These are phyloP conservation scores for Crotalus viridis DNA, from an alignment of 2,113 vertebrate species.

Conservation along the genomic window DNA sequence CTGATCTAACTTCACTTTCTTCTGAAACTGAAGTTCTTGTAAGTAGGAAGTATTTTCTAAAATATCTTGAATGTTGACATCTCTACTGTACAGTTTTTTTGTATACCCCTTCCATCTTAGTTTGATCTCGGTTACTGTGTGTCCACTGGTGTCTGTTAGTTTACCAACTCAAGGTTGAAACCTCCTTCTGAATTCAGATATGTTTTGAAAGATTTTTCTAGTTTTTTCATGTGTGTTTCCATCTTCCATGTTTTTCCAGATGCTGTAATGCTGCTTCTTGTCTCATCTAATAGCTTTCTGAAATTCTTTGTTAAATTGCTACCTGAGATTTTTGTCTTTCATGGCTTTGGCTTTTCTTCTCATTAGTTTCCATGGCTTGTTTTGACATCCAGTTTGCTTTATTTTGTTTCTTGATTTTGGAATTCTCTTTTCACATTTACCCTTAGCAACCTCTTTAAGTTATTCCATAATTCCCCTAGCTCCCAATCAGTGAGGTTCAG, in stretches of 20 bases:
- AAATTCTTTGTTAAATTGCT: background rate
- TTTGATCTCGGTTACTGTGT: background rate
- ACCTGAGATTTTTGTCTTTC: background rate
- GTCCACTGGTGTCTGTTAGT: background rate
- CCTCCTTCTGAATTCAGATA: background rate
- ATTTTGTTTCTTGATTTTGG: background rate
- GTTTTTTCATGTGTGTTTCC: background rate
- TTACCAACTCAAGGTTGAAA: background rate
- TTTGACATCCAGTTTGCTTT: background rate
- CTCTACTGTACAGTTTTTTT: background rate
- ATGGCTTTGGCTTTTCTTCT: background rate
- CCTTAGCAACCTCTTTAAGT: background rate
- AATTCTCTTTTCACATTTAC: background rate
- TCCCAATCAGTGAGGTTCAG: background rate
- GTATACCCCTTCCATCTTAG: background rate
- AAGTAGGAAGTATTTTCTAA: background rate
- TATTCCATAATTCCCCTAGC: background rate
- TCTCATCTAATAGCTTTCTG: background rate
- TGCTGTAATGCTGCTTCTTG: background rate
- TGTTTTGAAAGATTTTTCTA: background rate
- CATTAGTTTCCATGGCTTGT: background rate
- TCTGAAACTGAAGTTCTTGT: background rate
- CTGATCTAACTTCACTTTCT: background rate
- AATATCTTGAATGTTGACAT: background rate
- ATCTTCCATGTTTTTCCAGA: too few relatives aligned